Evolutionary conservation across 1,140 invertebrate genomes (phyloP).

Genomic region (Drosophila bocqueti): DNA sequence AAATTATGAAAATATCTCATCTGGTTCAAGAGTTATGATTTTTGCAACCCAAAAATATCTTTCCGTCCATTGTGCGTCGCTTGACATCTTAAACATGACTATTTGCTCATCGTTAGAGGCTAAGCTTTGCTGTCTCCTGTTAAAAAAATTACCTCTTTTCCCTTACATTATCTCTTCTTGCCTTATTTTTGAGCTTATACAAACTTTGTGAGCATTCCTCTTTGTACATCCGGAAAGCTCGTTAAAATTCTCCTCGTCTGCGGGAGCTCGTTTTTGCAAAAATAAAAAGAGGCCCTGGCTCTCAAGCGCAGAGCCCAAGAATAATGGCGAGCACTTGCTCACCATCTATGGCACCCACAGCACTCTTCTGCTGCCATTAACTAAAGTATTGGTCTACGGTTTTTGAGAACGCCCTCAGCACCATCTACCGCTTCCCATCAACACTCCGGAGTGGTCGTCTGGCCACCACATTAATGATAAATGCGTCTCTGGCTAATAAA

Average conservation of each 20-base stretch:
- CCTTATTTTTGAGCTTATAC: conserved; percentile 26
- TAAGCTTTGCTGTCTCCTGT: conserved; percentile 3
- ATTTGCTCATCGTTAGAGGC: conserved; percentile 68
- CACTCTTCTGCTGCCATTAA: conserved; percentile 57
- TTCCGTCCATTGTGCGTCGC: too few species aligned
- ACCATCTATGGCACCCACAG: conserved; percentile 49
- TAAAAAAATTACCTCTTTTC: conserved; percentile 41
- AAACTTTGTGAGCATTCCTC: conserved; percentile 17
- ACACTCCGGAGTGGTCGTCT: conserved; percentile 1
- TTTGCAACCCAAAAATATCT: too few species aligned
- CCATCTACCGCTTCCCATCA: conserved; percentile 2
- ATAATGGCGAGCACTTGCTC: conserved; percentile 63
- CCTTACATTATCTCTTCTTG: background rate
- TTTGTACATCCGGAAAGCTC: conserved; percentile 64
- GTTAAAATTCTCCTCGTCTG: conserved; percentile 48
- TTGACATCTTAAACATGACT: conserved; percentile 54
- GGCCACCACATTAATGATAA: conserved; percentile 49
- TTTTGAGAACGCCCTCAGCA: conserved; percentile 6
- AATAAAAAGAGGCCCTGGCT: conserved; percentile 49
- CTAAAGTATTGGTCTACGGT: conserved; percentile 34
- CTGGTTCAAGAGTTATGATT: too few species aligned
- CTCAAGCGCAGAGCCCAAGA: conserved; percentile 32
- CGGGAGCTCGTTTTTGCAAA: conserved; percentile 52
- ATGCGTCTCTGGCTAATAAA: conserved; percentile 47
- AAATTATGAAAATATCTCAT: too few species aligned